Percentiles rank a stretch among this genome's conserved stretches.
These are phyloP conservation scores for Butastur rufipennis DNA, from an alignment of 2,113 vertebrate species.

Conservation along the genomic window DNA sequence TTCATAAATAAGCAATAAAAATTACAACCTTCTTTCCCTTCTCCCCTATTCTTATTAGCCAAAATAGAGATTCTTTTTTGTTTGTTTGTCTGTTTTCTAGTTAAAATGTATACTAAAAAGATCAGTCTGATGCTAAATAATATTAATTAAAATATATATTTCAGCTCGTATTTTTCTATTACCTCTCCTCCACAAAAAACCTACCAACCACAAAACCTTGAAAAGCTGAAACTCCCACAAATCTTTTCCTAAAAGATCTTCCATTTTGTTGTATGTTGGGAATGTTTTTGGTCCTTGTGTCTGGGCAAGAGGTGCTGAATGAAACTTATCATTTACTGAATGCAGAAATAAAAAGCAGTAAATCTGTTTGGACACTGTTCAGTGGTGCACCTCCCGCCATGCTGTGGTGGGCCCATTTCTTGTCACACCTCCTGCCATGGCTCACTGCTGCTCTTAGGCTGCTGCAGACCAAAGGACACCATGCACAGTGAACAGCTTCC, in stretches of 20 bases:
- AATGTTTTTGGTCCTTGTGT: neutral
- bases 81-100: neutral
- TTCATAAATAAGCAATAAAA: neutral
- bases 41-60: neutral
- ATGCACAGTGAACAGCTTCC: neutral
- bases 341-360: neutral
- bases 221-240: neutral
- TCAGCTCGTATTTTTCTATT: neutral
- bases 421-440: neutral
- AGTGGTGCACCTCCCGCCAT: neutral
- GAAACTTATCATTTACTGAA: neutral
- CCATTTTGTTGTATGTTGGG: accelerated
- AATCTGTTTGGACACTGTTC: neutral
- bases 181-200: neutral
- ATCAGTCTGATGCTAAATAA: neutral
- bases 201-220: neutral
- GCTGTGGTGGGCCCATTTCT: neutral
- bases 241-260: neutral
- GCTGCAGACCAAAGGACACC: neutral
- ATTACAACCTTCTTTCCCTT: neutral
- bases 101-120: neutral
- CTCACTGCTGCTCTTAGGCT: neutral
- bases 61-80: neutral
- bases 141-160: neutral
- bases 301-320: neutral